A percentile compares a stretch with the other conserved stretches of the same genome.
Evolutionary conservation across 2,888 invertebrate genomes (phyloP).

Genomic region (Romanomermis culicivorax): DNA sequence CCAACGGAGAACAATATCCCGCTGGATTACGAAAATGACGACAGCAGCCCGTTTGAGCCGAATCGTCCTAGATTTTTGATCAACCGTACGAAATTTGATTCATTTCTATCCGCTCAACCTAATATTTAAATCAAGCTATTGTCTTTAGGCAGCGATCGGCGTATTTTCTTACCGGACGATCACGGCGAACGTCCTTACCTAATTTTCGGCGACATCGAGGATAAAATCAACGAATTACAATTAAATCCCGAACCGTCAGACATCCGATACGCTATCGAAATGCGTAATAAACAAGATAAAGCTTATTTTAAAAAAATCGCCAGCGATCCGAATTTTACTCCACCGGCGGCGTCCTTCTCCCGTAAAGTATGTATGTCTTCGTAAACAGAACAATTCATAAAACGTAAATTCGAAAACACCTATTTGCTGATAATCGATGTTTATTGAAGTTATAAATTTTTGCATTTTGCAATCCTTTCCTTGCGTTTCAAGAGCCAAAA

Average conservation of each 20-base stretch:
- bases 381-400: no score
- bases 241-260: not conserved
- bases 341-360: no score
- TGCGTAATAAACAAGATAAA: not conserved
- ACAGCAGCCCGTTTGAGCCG: not conserved
- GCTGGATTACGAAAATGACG: not conserved
- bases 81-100: not conserved
- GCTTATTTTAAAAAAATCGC: not conserved
- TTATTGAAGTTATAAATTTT: not conserved
- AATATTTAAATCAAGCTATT: no score
- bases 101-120: no score
- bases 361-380: no score
- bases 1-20: not conserved
- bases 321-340: no score
- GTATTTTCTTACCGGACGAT: no score
- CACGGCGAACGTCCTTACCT: not conserved
- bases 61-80: not conserved
- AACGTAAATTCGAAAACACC: no score
- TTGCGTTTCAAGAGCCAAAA: no score
- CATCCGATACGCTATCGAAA: not conserved
- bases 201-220: not conserved
- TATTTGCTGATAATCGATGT: no score
- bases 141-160: no score
- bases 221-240: not conserved
- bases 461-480: no score